These are phyloP conservation scores for Agrochola circellaris DNA, from an alignment of 2,888 invertebrate genomes.

Conservation along the genomic window DNA sequence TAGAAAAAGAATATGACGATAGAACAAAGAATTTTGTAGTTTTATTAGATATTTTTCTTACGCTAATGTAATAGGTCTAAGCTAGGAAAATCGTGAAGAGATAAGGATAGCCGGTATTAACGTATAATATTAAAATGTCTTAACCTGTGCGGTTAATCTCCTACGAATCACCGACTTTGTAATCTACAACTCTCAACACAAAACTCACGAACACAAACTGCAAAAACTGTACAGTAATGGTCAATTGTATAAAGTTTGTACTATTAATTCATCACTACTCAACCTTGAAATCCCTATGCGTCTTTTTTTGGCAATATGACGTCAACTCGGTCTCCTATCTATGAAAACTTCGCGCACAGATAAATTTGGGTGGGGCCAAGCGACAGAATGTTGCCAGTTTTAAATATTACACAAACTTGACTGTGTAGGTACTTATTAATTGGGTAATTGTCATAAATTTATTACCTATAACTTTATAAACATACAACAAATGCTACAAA, in stretches of 20 bases:
- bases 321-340: not conserved
- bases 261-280: not conserved
- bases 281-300: slow-evolving; percentile 8
- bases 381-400: slow-evolving; percentile 8
- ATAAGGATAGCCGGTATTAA: not conserved
- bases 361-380: not conserved
- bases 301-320: slow-evolving; percentile 1
- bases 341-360: not conserved
- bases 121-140: not conserved
- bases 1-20: not conserved
- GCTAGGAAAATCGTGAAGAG: not conserved
- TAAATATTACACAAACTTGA: not conserved
- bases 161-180: no score
- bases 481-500: not conserved
- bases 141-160: not conserved
- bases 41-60: not conserved
- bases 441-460: not conserved
- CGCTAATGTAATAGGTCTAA: not conserved
- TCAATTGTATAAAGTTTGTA: not conserved
- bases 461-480: not conserved
- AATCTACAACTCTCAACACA: not conserved
- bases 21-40: not conserved
- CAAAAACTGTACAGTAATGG: not conserved
- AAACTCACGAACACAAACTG: not conserved
- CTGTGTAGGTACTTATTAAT: no score